Percentiles rank a stretch among this genome's conserved stretches.
Evolutionary conservation across 2,797 vertebrate genomes (phyloP).

Genomic region (Clarias pachynema): DNA sequence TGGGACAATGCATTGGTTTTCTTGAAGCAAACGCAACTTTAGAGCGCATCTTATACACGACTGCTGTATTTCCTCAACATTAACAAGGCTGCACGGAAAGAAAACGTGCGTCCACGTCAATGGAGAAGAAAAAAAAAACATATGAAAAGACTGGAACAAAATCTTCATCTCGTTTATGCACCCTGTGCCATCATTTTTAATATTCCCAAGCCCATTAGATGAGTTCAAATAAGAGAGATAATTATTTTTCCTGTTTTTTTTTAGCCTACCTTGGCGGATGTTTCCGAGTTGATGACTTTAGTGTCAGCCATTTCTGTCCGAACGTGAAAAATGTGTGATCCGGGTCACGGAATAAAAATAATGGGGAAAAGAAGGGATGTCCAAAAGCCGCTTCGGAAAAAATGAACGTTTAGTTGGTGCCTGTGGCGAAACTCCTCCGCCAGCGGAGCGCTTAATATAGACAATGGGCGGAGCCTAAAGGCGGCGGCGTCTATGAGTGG

Average conservation of each 20-base stretch:
- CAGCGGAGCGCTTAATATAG: slow-evolving; percentile 65
- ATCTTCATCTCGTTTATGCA: slow-evolving; percentile 2
- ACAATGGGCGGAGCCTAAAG: slow-evolving; percentile 62
- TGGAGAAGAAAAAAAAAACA: not conserved
- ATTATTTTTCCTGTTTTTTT: not conserved
- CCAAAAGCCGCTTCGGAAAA: slow-evolving; percentile 48
- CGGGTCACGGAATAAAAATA: slow-evolving; percentile 54
- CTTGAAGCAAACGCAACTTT: slow-evolving; percentile 53
- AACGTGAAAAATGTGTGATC: slow-evolving; percentile 51
- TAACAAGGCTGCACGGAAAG: slow-evolving; percentile 31
- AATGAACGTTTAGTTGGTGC: slow-evolving; percentile 57
- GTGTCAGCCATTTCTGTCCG: slow-evolving; percentile 67
- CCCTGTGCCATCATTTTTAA: not conserved
- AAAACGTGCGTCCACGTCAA: slow-evolving; percentile 34
- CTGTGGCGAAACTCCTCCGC: slow-evolving; percentile 62
- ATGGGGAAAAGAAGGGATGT: slow-evolving; percentile 48
- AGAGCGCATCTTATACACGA: slow-evolving; percentile 34
- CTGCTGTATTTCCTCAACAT: slow-evolving; percentile 12
- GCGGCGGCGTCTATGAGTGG: not conserved
- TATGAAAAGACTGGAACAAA: slow-evolving; percentile 12
- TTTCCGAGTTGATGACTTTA: slow-evolving; percentile 68
- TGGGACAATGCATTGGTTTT: slow-evolving; percentile 50
- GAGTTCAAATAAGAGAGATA: not conserved
- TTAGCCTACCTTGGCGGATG: slow-evolving; percentile 61
- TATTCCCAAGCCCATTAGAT: slow-evolving; percentile 1